Percentiles rank a stretch among this genome's conserved stretches.
phyloP scores from a whole-genome alignment of 2,113 vertebrate genomes.

The Pollimyrus isidori region DNA sequence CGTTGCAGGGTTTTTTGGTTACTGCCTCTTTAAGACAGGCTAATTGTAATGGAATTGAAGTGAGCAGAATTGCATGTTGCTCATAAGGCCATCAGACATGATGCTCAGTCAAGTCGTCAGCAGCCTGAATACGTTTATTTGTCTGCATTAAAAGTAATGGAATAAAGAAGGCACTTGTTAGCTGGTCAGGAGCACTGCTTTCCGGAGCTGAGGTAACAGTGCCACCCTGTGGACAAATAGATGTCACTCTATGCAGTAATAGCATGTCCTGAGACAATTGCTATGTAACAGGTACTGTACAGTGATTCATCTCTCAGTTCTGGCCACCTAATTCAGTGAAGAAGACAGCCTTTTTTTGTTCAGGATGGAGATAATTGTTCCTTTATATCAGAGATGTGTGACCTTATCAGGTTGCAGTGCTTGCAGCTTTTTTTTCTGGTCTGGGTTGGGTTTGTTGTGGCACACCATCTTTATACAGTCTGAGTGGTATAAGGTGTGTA shows the following conservation, averaged over 20 bases:
- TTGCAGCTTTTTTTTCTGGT: not conserved
- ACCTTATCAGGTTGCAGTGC: not conserved
- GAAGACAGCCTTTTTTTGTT: not conserved
- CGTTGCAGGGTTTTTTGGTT: not conserved
- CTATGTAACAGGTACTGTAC: too few relatives aligned
- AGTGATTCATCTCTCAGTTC: not conserved
- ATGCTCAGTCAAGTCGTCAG: not conserved
- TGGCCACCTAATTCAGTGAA: not conserved
- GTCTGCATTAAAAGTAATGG: not conserved
- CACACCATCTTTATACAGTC: not conserved
- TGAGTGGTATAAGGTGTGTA: not conserved
- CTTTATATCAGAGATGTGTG: not conserved
- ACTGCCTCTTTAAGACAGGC: not conserved
- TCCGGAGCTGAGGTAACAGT: not conserved
- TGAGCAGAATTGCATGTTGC: not conserved
- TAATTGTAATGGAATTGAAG: not conserved
- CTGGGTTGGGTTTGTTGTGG: not conserved
- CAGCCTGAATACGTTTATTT: not conserved
- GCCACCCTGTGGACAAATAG: not conserved
- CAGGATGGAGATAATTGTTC: not conserved
- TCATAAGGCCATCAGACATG: not conserved
- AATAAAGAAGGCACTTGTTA: not conserved
- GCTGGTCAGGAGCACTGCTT: not conserved
- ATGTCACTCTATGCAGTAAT: not conserved
- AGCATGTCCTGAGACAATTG: not conserved